Conservation (phyloP, 1,140 invertebrate species). For the Trachelipus rathkii region DNA sequence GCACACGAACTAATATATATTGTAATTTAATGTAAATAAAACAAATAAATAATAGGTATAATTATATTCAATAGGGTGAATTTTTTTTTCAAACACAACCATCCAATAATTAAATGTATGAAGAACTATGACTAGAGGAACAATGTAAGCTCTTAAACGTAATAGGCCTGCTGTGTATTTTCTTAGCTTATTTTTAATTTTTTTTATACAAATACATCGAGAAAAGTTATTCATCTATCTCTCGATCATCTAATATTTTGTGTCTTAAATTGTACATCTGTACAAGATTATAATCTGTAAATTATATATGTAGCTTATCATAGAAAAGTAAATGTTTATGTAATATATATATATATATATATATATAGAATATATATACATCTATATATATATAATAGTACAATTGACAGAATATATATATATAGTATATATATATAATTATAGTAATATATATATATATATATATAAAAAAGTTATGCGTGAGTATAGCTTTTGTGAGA, state of each 20-base stretch:
- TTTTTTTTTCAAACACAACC: slow-evolving; percentile 5
- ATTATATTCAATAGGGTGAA: background rate
- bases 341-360: background rate
- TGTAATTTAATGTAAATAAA: background rate
- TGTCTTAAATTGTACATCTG: background rate
- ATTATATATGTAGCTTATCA: background rate
- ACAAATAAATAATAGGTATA: background rate
- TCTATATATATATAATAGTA: too few relatives aligned
- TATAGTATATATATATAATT: too few relatives aligned
- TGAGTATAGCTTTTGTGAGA: too few relatives aligned
- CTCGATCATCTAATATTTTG: background rate
- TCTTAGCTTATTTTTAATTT: background rate
- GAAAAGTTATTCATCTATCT: background rate
- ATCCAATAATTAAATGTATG: slow-evolving; percentile 9
- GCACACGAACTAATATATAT: too few relatives aligned
- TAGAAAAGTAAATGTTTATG: background rate
- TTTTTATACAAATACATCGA: background rate
- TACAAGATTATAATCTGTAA: background rate
- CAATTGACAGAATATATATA: too few relatives aligned
- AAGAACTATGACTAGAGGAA: background rate
- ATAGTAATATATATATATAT: too few relatives aligned
- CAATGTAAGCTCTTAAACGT: background rate
- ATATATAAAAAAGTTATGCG: too few relatives aligned
- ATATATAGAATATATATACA: too few relatives aligned
- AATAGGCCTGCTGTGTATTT: background rate